These are phyloP conservation scores for Callaeas wilsoni DNA, from an alignment of 2,113 vertebrate species.

Conservation along the genomic window DNA sequence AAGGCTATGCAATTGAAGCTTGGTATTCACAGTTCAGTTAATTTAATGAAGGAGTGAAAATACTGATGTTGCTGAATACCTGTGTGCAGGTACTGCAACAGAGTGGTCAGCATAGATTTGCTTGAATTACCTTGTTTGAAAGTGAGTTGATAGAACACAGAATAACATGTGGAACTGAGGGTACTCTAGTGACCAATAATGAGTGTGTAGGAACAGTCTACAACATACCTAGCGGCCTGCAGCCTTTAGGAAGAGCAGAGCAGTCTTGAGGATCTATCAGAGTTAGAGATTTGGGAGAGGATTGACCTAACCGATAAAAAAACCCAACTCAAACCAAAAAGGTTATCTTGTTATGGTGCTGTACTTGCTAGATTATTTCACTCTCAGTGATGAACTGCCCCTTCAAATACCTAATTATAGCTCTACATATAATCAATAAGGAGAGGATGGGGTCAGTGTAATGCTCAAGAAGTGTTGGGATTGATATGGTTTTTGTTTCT, in stretches of 20 bases:
- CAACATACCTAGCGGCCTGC: neutral
- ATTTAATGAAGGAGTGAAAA: neutral
- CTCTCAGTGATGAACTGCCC: neutral
- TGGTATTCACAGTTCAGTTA: neutral
- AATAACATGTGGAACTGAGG: neutral
- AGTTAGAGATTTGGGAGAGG: neutral
- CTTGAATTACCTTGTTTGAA: neutral
- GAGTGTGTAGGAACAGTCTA: neutral
- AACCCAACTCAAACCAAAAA: rapidly evolving
- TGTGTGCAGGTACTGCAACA: neutral
- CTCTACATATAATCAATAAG: neutral
- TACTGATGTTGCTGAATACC: neutral
- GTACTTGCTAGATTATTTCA: neutral
- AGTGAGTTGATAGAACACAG: neutral
- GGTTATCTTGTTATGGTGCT: neutral
- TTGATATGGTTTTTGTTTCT: neutral
- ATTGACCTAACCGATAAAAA: neutral
- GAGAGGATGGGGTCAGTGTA: neutral
- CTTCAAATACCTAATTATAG: neutral
- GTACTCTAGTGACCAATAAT: neutral
- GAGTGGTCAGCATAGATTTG: neutral
- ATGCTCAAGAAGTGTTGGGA: neutral
- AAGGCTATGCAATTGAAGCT: neutral
- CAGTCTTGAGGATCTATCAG: neutral
- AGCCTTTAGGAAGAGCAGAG: neutral